Evolutionary conservation across 2,113 vertebrate genomes (phyloP), one percentile per base, ranked within the genome.

Genomic region (Ornithorhynchus anatinus): DNA sequence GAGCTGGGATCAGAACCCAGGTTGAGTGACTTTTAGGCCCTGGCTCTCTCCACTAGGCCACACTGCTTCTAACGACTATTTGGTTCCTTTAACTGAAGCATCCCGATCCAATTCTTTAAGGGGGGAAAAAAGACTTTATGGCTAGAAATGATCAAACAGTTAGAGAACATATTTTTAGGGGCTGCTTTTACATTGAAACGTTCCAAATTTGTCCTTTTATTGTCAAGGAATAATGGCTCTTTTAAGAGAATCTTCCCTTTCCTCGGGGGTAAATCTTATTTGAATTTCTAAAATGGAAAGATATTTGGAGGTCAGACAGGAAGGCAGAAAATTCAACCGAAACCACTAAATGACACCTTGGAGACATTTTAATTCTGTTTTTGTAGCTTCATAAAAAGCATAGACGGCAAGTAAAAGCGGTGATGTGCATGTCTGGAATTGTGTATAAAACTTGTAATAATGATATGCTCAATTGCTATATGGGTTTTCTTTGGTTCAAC

Each of bases 301-400:
- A 48, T 65, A 53, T 54, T 84, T 61, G 7, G 78, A 1, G 52
- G 43, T 81, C 56, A 68, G 59, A 11, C 42, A 70, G 44, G 20
- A 79, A 64, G 22, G 9, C 16, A 40, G 48, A 53, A 63, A 53
- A 72, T 84, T 61, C 77, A 61, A 77, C 43, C 83, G 79, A 60
- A 72, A 79, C 47, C 57, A 77, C 59, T 76, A 72, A 89, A 72
- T 83, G 16, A 84, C 85, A 84, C 38, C 60, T 69, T 47, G 79
- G 68, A 57, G 40, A 68, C 69, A 72, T 84, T 84, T 70, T 22
- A 81, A 77, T 82, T 40, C 1, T 70, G 19, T 44, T 22, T 75
- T 53, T 86, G 16, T 76, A 75, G 66, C 69, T 76, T 75, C 65
- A 52, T 73, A 69, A 56, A 87, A 82, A 75, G 68, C 64, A 84